phyloP scores from a whole-genome alignment of 1,140 invertebrate species.

The Nasonia giraulti region DNA sequence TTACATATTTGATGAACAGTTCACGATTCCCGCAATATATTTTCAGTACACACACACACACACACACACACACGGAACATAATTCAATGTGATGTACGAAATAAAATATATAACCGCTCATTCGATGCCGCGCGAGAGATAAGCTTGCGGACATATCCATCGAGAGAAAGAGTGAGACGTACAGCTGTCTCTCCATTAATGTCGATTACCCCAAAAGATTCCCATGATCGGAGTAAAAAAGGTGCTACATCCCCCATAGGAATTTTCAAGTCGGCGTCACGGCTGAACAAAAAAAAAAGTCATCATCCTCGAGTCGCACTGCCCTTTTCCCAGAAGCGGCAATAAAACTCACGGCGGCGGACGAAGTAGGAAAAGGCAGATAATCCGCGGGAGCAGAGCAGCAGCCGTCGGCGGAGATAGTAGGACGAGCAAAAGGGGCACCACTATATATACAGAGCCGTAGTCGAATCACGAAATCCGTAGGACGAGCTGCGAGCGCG shows the following conservation, averaged over 20 bases:
- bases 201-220: not conserved
- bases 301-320: not conserved
- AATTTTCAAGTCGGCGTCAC: not conserved
- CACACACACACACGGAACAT: too few species aligned
- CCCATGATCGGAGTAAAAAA: not conserved
- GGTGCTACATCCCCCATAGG: not conserved
- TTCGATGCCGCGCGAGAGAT: not conserved
- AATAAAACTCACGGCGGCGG: not conserved
- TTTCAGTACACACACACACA: not conserved
- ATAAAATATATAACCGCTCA: not conserved
- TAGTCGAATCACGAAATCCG: conserved; percentile 53
- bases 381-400: not conserved
- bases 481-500: conserved; percentile 33
- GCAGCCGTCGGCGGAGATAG: not conserved
- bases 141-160: not conserved
- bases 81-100: not conserved
- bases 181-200: not conserved
- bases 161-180: not conserved
- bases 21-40: conserved; percentile 5
- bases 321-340: not conserved
- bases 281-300: not conserved
- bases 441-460: not conserved
- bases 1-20: conserved; percentile 46
- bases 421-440: not conserved
- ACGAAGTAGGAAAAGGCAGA: not conserved